Evolutionary conservation across 2,888 invertebrate genomes (phyloP).

Genomic region (Cristatella mucedo): DNA sequence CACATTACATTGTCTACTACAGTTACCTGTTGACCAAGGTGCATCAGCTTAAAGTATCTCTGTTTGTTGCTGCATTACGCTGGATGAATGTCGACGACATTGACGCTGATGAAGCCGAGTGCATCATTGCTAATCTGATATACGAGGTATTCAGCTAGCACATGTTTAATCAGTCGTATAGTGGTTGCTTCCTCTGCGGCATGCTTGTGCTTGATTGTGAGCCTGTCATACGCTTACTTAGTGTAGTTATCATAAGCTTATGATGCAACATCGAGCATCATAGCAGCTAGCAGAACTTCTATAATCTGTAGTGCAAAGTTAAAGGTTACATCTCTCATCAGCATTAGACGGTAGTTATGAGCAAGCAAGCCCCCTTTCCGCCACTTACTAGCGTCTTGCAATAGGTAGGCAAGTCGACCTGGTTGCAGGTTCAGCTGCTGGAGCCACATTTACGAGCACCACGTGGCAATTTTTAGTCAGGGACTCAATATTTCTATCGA

Average conservation of each 20-base stretch:
- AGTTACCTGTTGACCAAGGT: constrained; percentile 41
- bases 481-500: too few species aligned
- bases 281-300: neutral
- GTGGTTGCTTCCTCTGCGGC: too few species aligned
- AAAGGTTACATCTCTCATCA: constrained; percentile 95
- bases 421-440: too few species aligned
- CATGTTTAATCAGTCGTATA: constrained; percentile 2
- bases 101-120: constrained; percentile 82
- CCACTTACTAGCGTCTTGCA: constrained; percentile 21
- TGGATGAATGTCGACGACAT: constrained; percentile 51
- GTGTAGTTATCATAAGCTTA: neutral
- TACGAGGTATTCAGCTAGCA: constrained; percentile 49
- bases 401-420: too few species aligned
- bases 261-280: neutral
- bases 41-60: constrained; percentile 73
- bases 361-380: constrained; percentile 95
- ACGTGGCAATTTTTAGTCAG: too few species aligned
- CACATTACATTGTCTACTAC: constrained; percentile 12
- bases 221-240: neutral
- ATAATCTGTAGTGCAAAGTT: constrained; percentile 56
- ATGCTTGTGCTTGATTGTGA: neutral
- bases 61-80: constrained; percentile 64
- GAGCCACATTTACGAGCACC: too few species aligned
- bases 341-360: constrained; percentile 89
- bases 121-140: constrained; percentile 88